phyloP scores from a whole-genome alignment of 2,113 vertebrate genomes.

The Sphaerodactylus townsendi region DNA sequence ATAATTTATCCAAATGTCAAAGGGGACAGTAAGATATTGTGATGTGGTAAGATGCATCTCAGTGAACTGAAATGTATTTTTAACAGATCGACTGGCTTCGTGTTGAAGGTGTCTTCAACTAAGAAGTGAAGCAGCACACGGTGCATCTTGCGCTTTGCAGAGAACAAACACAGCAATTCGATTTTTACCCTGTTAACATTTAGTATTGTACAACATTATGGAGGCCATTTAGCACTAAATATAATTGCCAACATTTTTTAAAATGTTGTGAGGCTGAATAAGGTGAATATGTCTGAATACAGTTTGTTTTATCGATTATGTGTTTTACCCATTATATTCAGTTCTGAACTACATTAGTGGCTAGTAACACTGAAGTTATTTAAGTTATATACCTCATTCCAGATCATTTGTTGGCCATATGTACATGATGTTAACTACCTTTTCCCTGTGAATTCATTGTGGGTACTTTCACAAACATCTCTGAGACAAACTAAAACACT shows the following conservation, averaged over 20 bases:
- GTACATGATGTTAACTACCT: background rate
- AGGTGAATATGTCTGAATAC: background rate
- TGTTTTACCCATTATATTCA: too few relatives aligned
- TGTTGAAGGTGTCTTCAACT: background rate
- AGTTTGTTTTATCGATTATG: too few relatives aligned
- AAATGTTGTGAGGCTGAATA: background rate
- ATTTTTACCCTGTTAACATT: background rate
- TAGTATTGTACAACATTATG: background rate
- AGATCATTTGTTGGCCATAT: background rate
- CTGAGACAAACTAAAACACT: background rate
- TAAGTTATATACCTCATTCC: background rate
- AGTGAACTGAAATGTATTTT: constrained; percentile 1
- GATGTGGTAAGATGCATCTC: background rate
- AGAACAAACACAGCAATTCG: constrained; percentile 2
- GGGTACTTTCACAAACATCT: background rate
- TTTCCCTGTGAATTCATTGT: background rate
- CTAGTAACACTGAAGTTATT: too few relatives aligned
- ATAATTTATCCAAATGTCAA: background rate
- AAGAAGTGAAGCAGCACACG: constrained; percentile 6
- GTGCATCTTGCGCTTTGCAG: constrained; percentile 11
- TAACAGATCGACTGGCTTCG: background rate
- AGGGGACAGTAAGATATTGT: background rate
- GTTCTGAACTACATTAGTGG: too few relatives aligned
- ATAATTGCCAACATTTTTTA: background rate
- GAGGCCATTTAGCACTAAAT: background rate